Conservation (phyloP, 2,888 invertebrate genomes). For the Meliscaeva auricollis region DNA sequence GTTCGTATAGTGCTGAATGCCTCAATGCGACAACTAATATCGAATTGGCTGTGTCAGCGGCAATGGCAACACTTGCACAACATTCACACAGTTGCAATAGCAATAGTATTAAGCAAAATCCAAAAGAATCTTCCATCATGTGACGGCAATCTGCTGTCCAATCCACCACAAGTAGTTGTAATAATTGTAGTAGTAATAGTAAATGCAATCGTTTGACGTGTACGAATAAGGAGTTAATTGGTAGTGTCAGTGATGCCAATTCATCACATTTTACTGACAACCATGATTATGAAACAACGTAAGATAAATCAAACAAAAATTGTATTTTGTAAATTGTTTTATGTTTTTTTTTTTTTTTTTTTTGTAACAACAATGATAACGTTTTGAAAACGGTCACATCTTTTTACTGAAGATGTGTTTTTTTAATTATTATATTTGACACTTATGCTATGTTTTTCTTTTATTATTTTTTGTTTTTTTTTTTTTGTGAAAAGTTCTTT, state of each 20-base stretch:
- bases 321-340: slow-evolving; percentile 25
- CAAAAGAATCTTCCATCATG: slow-evolving; percentile 68
- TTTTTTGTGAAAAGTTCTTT: not conserved
- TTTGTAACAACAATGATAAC: slow-evolving; percentile 35
- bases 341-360: too few relatives aligned
- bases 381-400: slow-evolving; percentile 27
- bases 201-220: slow-evolving; percentile 54
- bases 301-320: slow-evolving; percentile 20
- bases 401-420: not conserved
- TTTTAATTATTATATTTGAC: not conserved
- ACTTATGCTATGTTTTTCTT: not conserved
- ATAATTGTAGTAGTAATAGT: slow-evolving; percentile 58
- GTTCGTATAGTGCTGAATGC: slow-evolving; percentile 76
- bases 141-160: slow-evolving; percentile 58
- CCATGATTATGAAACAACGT: slow-evolving; percentile 33
- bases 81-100: slow-evolving; percentile 43
- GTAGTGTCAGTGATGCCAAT: slow-evolving; percentile 55
- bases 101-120: slow-evolving; percentile 66
- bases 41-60: slow-evolving; percentile 55
- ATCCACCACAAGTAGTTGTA: slow-evolving; percentile 68
- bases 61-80: slow-evolving; percentile 52
- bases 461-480: too few relatives aligned
- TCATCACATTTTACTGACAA: slow-evolving; percentile 38
- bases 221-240: slow-evolving; percentile 43
- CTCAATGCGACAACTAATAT: slow-evolving; percentile 56